Conservation (phyloP, 2,113 vertebrate species). For the Phocoena phocoena region DNA sequence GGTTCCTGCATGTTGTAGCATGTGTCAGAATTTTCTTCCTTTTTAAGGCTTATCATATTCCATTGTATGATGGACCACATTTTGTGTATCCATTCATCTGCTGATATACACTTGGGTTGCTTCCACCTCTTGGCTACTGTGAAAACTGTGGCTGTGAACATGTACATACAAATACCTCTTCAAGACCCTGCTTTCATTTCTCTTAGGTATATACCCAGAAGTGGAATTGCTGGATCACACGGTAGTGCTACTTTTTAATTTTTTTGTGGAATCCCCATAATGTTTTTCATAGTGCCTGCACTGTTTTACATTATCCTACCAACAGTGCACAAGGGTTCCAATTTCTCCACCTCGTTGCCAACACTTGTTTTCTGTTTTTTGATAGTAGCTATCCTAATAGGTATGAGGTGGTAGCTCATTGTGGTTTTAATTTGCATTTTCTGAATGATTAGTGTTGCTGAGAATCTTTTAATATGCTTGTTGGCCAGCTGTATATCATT, state of each 20-base stretch:
- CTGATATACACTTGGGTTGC: not conserved
- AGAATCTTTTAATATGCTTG: not conserved
- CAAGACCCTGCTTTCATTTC: not conserved
- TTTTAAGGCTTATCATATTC: not conserved
- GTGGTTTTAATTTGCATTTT: not conserved
- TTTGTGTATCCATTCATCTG: not conserved
- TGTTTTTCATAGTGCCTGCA: rapidly evolving
- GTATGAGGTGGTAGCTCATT: not conserved
- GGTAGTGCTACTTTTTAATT: not conserved
- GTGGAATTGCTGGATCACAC: too few relatives aligned
- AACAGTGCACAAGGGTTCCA: rapidly evolving
- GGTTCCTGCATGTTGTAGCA: too few relatives aligned
- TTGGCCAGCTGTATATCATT: not conserved
- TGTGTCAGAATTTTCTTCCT: not conserved
- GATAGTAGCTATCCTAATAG: not conserved
- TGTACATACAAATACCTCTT: rapidly evolving
- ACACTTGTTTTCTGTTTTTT: not conserved
- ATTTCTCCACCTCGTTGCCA: not conserved
- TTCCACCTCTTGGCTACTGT: not conserved
- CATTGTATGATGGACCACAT: rapidly evolving
- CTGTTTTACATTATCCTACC: not conserved
- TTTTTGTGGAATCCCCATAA: not conserved
- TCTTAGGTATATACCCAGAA: too few relatives aligned
- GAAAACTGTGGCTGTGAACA: not conserved
- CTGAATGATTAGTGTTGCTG: not conserved